phyloP scores from a whole-genome alignment of 2,888 invertebrate genomes.

The Drosophila paracracens region DNA sequence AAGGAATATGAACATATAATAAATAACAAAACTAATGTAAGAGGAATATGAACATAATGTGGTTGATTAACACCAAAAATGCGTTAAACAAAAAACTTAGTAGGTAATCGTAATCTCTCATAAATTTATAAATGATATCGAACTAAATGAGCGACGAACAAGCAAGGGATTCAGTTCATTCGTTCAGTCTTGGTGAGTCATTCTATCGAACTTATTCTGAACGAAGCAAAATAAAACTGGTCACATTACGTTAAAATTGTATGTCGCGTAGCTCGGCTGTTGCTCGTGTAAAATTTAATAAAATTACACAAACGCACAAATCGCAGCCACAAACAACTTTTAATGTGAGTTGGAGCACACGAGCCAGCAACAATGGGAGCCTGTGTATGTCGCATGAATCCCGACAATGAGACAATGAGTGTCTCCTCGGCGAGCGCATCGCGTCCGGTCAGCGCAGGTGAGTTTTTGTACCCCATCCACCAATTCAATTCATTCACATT shows the following conservation, averaged over 20 bases:
- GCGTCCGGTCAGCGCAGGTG: constrained; percentile 91
- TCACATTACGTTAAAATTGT: constrained; percentile 56
- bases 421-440: constrained; percentile 93
- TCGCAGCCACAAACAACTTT: constrained; percentile 32
- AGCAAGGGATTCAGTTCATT: constrained; percentile 12
- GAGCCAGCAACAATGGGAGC: constrained; percentile 88
- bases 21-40: background rate
- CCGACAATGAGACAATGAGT: constrained; percentile 91
- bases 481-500: constrained; percentile 24
- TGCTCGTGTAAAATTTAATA: constrained; percentile 58
- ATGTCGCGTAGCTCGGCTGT: constrained; percentile 62
- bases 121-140: background rate
- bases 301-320: constrained; percentile 52
- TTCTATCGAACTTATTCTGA: constrained; percentile 24
- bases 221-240: constrained; percentile 25
- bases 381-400: constrained; percentile 89
- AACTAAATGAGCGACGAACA: constrained; percentile 7
- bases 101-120: background rate
- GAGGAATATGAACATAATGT: background rate
- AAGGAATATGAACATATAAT: background rate
- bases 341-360: constrained; percentile 45
- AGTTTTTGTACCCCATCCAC: constrained; percentile 36
- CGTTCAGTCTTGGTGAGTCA: constrained; percentile 21
- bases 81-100: background rate
- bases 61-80: background rate